Evolutionary conservation across 1,140 invertebrate genomes (phyloP).

Genomic region (Drosophila setifemur): DNA sequence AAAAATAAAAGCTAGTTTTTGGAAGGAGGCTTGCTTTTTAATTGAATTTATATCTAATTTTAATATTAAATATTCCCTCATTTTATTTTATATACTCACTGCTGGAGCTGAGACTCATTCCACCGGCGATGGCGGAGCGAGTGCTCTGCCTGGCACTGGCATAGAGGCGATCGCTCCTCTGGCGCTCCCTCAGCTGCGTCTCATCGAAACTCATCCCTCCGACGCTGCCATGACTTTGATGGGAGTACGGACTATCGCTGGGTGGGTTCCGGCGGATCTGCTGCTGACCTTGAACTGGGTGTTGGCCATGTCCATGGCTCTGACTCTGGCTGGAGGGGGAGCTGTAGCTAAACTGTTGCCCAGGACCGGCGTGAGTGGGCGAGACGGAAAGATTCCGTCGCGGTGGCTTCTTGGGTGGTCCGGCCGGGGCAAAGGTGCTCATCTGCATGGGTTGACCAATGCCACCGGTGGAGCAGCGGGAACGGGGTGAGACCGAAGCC

Average conservation of each 20-base stretch:
- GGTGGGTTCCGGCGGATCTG: constrained; percentile 50
- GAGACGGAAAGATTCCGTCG: constrained; percentile 92
- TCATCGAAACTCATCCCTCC: constrained; percentile 79
- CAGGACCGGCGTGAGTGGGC: constrained; percentile 83
- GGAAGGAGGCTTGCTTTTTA: too few species aligned
- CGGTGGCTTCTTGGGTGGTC: constrained; percentile 94
- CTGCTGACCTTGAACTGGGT: constrained; percentile 23
- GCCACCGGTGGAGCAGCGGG: constrained; percentile 72
- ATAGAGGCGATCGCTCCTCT: constrained; percentile 68
- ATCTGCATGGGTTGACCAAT: constrained; percentile 55
- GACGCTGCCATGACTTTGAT: constrained; percentile 75
- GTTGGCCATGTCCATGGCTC: constrained; percentile 40
- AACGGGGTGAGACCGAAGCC: constrained; percentile 80
- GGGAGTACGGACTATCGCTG: constrained; percentile 72
- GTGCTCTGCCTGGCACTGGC: constrained; percentile 74
- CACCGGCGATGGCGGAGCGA: constrained; percentile 56
- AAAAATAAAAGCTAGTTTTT: too few species aligned
- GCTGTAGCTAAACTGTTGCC: constrained; percentile 69
- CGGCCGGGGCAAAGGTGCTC: constrained; percentile 85
- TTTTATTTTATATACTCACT: constrained; percentile 37
- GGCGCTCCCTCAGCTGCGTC: constrained; percentile 65
- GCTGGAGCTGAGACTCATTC: constrained; percentile 66
- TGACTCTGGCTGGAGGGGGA: constrained; percentile 72
- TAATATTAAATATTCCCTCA: too few species aligned
- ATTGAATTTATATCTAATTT: too few species aligned